These are phyloP conservation scores for Ligdia adustata DNA, from an alignment of 2,888 invertebrate species.

Conservation along the genomic window DNA sequence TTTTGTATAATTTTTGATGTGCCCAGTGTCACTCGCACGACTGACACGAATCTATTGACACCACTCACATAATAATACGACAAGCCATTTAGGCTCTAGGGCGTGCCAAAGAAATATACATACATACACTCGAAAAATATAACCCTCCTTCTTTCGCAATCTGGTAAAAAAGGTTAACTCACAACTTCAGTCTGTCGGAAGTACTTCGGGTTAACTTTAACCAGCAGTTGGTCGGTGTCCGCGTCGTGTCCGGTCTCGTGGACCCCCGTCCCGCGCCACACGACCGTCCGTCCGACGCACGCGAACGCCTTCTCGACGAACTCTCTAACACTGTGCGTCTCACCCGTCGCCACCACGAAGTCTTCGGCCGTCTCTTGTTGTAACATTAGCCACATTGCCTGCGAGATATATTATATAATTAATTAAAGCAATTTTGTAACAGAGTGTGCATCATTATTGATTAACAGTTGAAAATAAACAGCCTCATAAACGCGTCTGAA, in stretches of 20 bases:
- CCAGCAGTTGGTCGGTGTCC: constrained; percentile 88
- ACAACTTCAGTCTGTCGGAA: constrained; percentile 99
- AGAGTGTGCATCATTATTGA: no score
- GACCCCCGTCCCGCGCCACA: constrained; percentile 94
- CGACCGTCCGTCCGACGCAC: constrained; percentile 86
- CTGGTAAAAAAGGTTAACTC: constrained; percentile 57
- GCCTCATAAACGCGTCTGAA: no score
- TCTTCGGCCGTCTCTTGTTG: constrained; percentile 96
- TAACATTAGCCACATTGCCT: constrained; percentile 99
- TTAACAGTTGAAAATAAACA: no score
- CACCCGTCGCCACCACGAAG: constrained; percentile 98
- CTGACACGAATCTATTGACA: no score
- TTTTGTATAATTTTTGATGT: no score
- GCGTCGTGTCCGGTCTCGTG: constrained; percentile 90
- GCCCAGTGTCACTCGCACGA: no score
- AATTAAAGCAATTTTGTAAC: no score
- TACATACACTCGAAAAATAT: no score
- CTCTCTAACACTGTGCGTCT: constrained; percentile 96
- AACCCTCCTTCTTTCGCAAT: no score
- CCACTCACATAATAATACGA: no score
- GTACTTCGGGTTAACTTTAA: constrained; percentile 96
- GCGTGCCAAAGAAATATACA: not conserved
- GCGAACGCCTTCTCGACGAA: constrained; percentile 97
- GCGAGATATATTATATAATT: constrained; percentile 17
- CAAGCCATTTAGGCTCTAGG: not conserved